Evolutionary conservation across 2,797 vertebrate genomes (phyloP), one percentile per base, ranked within the genome.

Genomic region (Gymnodraco acuticeps): DNA sequence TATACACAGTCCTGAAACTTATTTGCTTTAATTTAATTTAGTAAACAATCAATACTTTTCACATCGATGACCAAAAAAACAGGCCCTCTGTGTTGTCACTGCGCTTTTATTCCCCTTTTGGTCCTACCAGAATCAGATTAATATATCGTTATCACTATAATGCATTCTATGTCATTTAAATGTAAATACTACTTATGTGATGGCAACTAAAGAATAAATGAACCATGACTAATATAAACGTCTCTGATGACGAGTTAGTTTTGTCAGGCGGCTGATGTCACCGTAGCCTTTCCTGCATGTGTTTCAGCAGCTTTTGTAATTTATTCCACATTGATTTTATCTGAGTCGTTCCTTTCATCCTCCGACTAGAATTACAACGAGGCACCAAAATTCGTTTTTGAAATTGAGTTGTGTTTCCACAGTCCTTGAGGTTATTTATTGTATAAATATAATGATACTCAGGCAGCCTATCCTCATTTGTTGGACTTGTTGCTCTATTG

Each of bases 241-340:
- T 53, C 58, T 23, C 41, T 38, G 59, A 73, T 54, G 65, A 48
- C 46, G 45, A 74, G 33, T 78, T 23, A 71, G 43, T 64, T 72
- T 66, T 75, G 41, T 16, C 6, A 38, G 42, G 75, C 3, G 0
- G 31, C 41, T 56, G 69, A 69, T 51, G 52, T 54, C 27, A 11
- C 23, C 17, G 1, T 41, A 23, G 3, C 70, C 42, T 69, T 54
- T 45, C 46, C 17, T 27, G 31, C 11, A 8, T 12, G 50, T 50
- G 43, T 73, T 76, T 56, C 27, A 31, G 45, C 5, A 15, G 1
- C 55, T 14, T 54, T 31, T 64, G 0, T 31, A 19, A 75, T 51
- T 64, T 73, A 64, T 80, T 20, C 59, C 8, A 67, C 68, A 67
- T 42, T 62, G 45, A 77, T 78, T 78, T 81, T 1, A 19, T 65